Conservation (phyloP, 2,113 vertebrate species). For the Peucedramus taeniatus region DNA sequence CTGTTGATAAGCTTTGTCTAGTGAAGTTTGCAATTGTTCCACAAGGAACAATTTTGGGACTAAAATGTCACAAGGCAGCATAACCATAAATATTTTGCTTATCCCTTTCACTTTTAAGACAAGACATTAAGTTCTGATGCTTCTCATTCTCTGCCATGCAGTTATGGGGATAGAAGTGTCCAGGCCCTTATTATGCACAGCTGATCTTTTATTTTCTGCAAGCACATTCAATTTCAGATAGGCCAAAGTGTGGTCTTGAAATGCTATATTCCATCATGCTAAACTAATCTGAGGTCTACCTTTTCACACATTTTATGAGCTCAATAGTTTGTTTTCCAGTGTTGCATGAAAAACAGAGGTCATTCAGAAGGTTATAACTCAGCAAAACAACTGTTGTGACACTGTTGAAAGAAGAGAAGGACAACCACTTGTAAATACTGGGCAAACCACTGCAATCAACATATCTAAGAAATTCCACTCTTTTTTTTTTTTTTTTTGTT, state of each 20-base stretch:
- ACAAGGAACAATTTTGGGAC: not conserved
- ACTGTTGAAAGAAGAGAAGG: not conserved
- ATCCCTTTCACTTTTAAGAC: not conserved
- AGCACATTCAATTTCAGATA: slow-evolving; percentile 1
- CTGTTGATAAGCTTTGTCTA: not conserved
- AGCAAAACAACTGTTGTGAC: not conserved
- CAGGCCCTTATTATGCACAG: not conserved
- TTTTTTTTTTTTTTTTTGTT: not conserved
- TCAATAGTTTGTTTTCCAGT: not conserved
- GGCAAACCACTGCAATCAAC: not conserved
- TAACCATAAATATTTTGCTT: not conserved
- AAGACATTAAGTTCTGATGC: not conserved
- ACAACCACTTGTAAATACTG: not conserved
- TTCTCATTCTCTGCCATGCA: not conserved
- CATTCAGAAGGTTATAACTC: not conserved
- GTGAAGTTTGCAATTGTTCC: not conserved
- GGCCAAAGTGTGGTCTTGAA: not conserved
- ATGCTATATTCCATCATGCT: not conserved
- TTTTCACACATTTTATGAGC: not conserved
- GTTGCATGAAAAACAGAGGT: not conserved
- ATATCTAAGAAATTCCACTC: not conserved
- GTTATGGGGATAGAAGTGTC: not conserved
- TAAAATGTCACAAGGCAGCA: not conserved
- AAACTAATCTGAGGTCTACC: not conserved
- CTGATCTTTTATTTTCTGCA: slow-evolving; percentile 11